Conservation (phyloP, 1,140 invertebrate genomes). For the Aethina tumida region DNA sequence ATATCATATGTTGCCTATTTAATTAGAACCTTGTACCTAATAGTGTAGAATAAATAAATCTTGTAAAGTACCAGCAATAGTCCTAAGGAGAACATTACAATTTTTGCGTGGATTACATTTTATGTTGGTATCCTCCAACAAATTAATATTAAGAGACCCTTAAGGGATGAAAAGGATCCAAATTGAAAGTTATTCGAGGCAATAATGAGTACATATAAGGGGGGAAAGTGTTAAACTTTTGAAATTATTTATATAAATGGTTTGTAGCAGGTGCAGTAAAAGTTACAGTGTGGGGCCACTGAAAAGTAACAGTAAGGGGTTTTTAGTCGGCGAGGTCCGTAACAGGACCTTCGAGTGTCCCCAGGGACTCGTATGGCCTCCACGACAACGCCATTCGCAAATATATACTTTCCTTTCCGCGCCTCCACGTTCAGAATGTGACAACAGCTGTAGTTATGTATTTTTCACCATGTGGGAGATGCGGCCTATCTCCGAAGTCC, state of each 20-base stretch:
- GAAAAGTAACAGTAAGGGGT: conserved; percentile 14
- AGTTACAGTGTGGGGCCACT: conserved; percentile 6
- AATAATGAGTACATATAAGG: too few species aligned
- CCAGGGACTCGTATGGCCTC: conserved; percentile 21
- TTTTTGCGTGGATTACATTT: too few species aligned
- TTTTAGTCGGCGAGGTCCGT: conserved; percentile 17
- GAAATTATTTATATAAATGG: conserved; percentile 25
- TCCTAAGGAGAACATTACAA: too few species aligned
- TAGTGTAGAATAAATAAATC: too few species aligned
- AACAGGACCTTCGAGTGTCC: conserved; percentile 19
- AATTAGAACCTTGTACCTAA: too few species aligned
- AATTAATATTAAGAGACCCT: too few species aligned
- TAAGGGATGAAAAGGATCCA: conserved; percentile 11
- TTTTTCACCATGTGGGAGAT: neutral
- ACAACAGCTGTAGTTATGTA: too few species aligned
- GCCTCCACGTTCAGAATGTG: conserved; percentile 23
- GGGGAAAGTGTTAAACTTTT: conserved; percentile 17
- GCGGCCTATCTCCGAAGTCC: neutral
- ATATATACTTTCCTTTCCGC: conserved; percentile 26
- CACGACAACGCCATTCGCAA: conserved; percentile 29
- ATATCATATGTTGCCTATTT: too few species aligned
- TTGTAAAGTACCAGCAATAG: too few species aligned
- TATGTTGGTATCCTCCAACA: too few species aligned
- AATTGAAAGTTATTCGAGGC: conserved; percentile 14
- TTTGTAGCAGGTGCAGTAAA: conserved; percentile 11